Percentiles rank a stretch among this genome's conserved stretches.
Evolutionary conservation across 1,140 invertebrate genomes (phyloP).

Genomic region (Brachionus paranguensis): DNA sequence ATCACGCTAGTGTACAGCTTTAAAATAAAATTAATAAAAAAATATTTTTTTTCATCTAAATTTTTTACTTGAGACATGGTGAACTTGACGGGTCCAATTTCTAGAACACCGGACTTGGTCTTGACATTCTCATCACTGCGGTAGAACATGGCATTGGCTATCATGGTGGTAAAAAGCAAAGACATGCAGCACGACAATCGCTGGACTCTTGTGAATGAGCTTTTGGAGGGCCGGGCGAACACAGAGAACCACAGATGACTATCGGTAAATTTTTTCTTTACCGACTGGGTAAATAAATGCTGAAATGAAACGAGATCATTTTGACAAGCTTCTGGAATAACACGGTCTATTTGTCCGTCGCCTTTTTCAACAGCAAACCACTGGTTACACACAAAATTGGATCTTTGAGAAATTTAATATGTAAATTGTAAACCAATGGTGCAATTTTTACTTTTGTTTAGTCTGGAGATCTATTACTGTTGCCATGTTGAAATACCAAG

Average conservation of each 20-base stretch:
- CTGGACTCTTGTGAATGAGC: slow-evolving; percentile 55
- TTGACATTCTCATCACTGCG: slow-evolving; percentile 42
- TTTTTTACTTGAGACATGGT: slow-evolving; percentile 34
- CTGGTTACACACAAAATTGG: slow-evolving; percentile 50
- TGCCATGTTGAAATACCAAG: slow-evolving; percentile 54
- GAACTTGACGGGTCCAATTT: slow-evolving; percentile 32
- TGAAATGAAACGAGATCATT: slow-evolving; percentile 54
- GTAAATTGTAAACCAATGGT: neutral
- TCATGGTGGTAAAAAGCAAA: slow-evolving; percentile 55
- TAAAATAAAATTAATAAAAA: neutral
- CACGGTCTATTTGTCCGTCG: slow-evolving; percentile 54
- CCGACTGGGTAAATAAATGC: slow-evolving; percentile 53
- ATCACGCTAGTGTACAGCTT: slow-evolving; percentile 50
- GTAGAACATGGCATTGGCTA: slow-evolving; percentile 56
- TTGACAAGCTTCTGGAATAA: slow-evolving; percentile 52
- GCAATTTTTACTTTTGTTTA: slow-evolving; percentile 48
- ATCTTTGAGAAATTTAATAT: slow-evolving; percentile 43
- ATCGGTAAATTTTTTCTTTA: slow-evolving; percentile 55
- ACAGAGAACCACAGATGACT: slow-evolving; percentile 56
- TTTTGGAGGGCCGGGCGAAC: slow-evolving; percentile 50
- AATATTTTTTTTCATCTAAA: neutral
- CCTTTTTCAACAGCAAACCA: slow-evolving; percentile 55
- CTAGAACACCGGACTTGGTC: neutral
- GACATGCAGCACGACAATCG: slow-evolving; percentile 54
- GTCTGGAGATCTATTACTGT: slow-evolving; percentile 53